Evolutionary conservation across 2,797 vertebrate species (phyloP).

Genomic region (Phataginus tricuspis): DNA sequence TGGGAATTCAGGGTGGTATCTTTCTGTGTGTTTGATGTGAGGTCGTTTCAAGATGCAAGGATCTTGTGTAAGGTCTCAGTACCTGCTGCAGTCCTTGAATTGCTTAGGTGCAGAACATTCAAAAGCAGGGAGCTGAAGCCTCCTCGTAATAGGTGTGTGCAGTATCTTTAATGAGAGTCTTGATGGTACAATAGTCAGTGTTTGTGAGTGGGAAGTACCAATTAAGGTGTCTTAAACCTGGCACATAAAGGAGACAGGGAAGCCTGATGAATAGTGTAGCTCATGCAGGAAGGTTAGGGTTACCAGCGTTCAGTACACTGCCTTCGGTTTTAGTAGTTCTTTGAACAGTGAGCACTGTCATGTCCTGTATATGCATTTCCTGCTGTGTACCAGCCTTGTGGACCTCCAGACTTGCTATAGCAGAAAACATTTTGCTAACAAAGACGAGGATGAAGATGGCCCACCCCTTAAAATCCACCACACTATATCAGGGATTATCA

Average conservation of each 20-base stretch:
- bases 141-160: background rate
- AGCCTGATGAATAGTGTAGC: background rate
- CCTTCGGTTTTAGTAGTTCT: background rate
- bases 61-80: background rate
- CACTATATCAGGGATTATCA: background rate
- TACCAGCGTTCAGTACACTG: background rate
- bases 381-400: background rate
- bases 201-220: background rate
- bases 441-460: background rate
- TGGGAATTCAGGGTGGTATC: conserved; percentile 6
- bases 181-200: background rate
- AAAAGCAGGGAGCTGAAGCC: background rate
- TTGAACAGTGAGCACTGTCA: background rate
- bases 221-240: background rate
- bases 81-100: background rate
- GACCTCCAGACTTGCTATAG: background rate
- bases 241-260: background rate
- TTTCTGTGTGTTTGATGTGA: conserved; percentile 44
- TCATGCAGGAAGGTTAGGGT: background rate
- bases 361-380: background rate
- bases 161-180: conserved; percentile 46
- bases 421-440: background rate
- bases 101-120: background rate
- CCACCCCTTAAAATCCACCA: background rate
- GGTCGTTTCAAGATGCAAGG: background rate